Base-by-base conservation (phyloP, 2,113 vertebrate species). In the Xenotilapia leptura region DNA sequence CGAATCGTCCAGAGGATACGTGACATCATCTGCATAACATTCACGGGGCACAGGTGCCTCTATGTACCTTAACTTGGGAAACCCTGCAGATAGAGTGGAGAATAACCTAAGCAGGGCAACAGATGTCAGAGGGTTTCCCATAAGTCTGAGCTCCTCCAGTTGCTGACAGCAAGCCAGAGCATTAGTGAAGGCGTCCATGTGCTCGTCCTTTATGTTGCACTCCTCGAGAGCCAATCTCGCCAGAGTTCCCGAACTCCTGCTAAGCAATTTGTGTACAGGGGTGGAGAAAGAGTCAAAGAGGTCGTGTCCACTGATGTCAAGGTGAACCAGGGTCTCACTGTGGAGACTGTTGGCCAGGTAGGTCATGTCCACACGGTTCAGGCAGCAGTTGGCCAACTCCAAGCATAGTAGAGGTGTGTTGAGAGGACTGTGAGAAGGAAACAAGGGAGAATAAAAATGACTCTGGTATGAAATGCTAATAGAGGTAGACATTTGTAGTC, bases 31-130 rank as follows among this genome's bases (percentile, higher is more conserved):
- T 1, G 98, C 95, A 92, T 98, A 99, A 89, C 98, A 99, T 83
- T 99, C 98, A 3, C 92, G 97, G 4, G 99, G 98, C 79, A 99
- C 97, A 0, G 98, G 99, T 47, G 98, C 95, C 93, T 99, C 98
- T 54, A 99, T 94, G 9, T 96, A 96, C 89, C 92, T 96, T 33
- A 99, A 91, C 58, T 86, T 80, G 2, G 97, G 97, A 81, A 98
- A 96, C 4, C 95, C 94, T 31, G 68, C 79, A 5, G 94, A 93
- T 9, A 99, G 93, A 31, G 95, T 87, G 1, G 87, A 60, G 80
- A 99, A 98, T 23, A 99, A 93, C 9, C 88, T 89, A 62, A 83
- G 93, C 45, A 98, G 96, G 10, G 95, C 97, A 4, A 56, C 89
- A 3, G 96, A 96, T 51, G 89, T 96, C 79, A 99, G 89, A 0